phyloP scores from a whole-genome alignment of 2,797 vertebrate genomes.

The Hypotaenidia okinawae region DNA sequence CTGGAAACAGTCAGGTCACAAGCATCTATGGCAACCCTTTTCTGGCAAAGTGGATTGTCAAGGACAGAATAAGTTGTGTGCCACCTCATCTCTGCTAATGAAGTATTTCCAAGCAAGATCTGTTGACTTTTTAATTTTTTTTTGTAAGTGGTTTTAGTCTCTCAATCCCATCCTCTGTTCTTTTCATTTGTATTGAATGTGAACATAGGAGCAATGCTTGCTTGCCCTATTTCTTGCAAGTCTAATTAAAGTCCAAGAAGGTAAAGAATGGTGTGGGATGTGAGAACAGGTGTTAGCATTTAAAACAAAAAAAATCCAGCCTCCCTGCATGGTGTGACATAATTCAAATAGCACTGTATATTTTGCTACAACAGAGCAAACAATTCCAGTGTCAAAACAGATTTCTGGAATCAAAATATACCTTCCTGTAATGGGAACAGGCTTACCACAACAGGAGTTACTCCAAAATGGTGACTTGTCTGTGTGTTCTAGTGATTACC shows the following conservation, averaged over 20 bases:
- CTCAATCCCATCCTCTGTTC: not conserved
- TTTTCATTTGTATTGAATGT: not conserved
- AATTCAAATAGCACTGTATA: not conserved
- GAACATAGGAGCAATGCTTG: not conserved
- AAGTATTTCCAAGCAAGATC: not conserved
- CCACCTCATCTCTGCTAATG: not conserved
- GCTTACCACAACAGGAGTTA: not conserved
- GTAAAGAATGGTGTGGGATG: not conserved
- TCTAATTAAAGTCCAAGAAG: not conserved
- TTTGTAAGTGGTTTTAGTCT: not conserved
- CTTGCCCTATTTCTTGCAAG: not conserved
- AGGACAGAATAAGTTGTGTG: not conserved
- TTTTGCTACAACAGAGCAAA: not conserved
- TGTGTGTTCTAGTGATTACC: not conserved
- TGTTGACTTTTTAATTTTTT: not conserved
- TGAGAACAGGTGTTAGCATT: not conserved
- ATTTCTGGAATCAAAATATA: not conserved
- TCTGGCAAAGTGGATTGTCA: not conserved
- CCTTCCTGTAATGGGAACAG: not conserved
- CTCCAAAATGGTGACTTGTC: not conserved
- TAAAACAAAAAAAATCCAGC: not conserved
- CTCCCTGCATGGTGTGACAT: not conserved
- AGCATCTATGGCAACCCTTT: not conserved
- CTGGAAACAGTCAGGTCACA: not conserved
- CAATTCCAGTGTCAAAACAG: not conserved